A percentile compares a stretch with the other conserved stretches of the same genome.
phyloP scores from a whole-genome alignment of 2,797 vertebrate species.

The Masticophis lateralis region DNA sequence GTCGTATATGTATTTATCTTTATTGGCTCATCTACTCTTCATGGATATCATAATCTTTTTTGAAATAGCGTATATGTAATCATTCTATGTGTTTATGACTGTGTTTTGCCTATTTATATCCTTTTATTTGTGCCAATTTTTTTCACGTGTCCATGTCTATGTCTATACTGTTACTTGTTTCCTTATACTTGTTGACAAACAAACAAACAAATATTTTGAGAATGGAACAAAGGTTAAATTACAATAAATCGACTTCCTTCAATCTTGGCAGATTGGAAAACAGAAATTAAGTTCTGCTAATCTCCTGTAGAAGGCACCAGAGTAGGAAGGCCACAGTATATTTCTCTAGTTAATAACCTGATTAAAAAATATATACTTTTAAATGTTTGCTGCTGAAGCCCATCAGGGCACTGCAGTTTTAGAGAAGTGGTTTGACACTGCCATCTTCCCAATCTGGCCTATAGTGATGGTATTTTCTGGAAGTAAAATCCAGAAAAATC shows the following conservation, averaged over 20 bases:
- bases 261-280: background rate
- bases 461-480: background rate
- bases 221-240: background rate
- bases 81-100: too few species aligned
- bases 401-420: background rate
- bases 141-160: too few species aligned
- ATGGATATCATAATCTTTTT: background rate
- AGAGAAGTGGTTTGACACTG: background rate
- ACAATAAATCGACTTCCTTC: background rate
- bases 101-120: too few species aligned
- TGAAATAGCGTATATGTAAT: background rate
- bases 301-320: background rate
- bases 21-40: background rate
- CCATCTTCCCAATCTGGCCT: background rate
- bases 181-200: too few species aligned
- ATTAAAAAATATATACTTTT: background rate
- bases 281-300: background rate
- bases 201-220: background rate
- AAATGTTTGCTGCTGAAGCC: background rate
- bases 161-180: too few species aligned
- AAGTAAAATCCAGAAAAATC: background rate
- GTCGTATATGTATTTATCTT: background rate
- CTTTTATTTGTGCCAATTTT: too few species aligned
- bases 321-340: background rate
- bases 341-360: background rate